These are phyloP conservation scores for Magallana angulata DNA, from an alignment of 1,140 invertebrate species.

Conservation along the genomic window DNA sequence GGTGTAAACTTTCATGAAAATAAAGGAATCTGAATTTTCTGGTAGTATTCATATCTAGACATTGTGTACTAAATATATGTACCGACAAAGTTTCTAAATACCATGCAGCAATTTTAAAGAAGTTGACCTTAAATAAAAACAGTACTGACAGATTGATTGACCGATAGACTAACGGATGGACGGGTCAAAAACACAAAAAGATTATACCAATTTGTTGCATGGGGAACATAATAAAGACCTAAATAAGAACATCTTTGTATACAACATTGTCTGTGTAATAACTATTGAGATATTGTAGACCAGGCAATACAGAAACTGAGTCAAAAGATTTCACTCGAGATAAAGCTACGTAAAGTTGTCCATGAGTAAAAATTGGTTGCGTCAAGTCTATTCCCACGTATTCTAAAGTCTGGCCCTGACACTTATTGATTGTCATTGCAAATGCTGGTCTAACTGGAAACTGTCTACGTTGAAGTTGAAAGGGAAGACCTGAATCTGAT, in stretches of 20 bases:
- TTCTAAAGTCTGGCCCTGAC: constrained; percentile 80
- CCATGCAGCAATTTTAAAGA: no score
- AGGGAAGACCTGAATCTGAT: constrained; percentile 58
- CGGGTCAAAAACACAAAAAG: no score
- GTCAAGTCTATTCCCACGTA: constrained; percentile 65
- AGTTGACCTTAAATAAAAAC: no score
- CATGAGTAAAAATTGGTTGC: constrained; percentile 21
- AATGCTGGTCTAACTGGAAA: constrained; percentile 81
- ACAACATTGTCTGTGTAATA: neutral
- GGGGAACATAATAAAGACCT: neutral
- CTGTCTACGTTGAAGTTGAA: constrained; percentile 80
- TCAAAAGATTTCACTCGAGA: constrained; percentile 2
- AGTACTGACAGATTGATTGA: no score
- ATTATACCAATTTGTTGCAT: no score
- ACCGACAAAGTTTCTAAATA: no score
- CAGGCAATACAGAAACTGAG: neutral
- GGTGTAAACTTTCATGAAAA: no score
- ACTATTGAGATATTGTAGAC: neutral
- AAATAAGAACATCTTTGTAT: neutral
- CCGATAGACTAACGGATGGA: no score
- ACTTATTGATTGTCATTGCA: constrained; percentile 82
- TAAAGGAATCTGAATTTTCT: no score
- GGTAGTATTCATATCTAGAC: no score
- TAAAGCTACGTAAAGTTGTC: constrained; percentile 19
- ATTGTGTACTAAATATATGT: no score